Percentiles rank a stretch among this genome's conserved stretches.
Evolutionary conservation across 1,140 invertebrate genomes (phyloP).

Genomic region (Lanistes nyassanus): DNA sequence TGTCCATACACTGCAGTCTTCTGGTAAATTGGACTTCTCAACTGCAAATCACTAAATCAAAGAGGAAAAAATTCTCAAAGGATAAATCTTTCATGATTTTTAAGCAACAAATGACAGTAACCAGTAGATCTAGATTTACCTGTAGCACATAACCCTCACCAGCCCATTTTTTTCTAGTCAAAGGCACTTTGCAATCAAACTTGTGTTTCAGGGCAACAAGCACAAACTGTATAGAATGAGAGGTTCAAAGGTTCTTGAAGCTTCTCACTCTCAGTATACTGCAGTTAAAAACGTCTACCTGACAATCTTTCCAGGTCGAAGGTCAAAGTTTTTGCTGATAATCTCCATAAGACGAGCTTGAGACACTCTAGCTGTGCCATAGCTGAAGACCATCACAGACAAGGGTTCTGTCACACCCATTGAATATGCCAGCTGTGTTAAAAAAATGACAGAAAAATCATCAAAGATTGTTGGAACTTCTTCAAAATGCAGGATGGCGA

Average conservation of each 20-base stretch:
- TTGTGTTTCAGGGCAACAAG: no score
- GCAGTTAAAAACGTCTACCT: slow-evolving; percentile 70
- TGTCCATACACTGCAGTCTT: slow-evolving; percentile 98
- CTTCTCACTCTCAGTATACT: no score
- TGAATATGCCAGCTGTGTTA: slow-evolving; percentile 87
- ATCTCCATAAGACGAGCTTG: slow-evolving; percentile 89
- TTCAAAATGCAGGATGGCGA: neutral
- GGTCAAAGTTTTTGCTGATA: slow-evolving; percentile 95
- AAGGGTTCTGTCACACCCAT: slow-evolving; percentile 94
- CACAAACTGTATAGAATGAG: no score
- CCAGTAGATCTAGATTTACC: neutral
- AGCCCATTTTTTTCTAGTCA: neutral
- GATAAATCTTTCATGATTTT: neutral
- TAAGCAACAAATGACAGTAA: neutral
- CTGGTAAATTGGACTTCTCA: slow-evolving; percentile 96
- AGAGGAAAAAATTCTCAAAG: slow-evolving; percentile 9
- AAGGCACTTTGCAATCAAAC: no score
- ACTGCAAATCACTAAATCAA: slow-evolving; percentile 88
- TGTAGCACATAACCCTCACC: neutral
- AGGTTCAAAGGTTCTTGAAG: no score
- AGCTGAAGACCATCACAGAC: slow-evolving; percentile 95
- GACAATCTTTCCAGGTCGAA: slow-evolving; percentile 96
- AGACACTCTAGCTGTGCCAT: slow-evolving; percentile 89
- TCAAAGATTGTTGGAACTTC: neutral
- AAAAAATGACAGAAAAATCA: slow-evolving; percentile 11